Base-by-base conservation (phyloP, 2,113 vertebrate genomes). In the Atherinomorus stipes region DNA sequence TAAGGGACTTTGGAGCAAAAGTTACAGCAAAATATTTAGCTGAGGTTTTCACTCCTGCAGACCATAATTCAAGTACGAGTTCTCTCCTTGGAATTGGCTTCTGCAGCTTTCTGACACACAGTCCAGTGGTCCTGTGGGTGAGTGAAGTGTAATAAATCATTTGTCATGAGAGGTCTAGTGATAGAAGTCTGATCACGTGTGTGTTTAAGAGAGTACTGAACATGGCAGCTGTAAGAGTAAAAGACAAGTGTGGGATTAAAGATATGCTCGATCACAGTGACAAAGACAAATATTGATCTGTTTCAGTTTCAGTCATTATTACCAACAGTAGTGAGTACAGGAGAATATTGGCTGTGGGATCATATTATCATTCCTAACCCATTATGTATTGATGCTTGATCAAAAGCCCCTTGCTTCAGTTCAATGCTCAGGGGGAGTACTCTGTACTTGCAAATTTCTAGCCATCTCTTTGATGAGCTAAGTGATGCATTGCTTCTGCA, bases 221-320 rank as follows among this genome's bases (percentile, higher is more conserved):
- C 44, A 44, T n/a, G 40, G 49, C 15, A 12, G n/a, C 50, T 59
- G 7, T 19, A 49, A 19, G 28, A 52, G 69, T 56, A 22, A 50
- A 54, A 76, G 21, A 19, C 3, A 25, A 62, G 25, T 58, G 53
- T 71, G 53, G 37, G 69, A 80, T 42, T 31, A 11, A 28, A 71
- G 31, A 47, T 49, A 31, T 34, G 44, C 21, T 44, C 61, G 52
- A 50, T 81, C 62, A 86, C 74, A 74, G 60, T 44, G 58, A 71
- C 23, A 47, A 45, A 59, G 26, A 42, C 25, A 31, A 57, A 78
- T 71, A 82, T 47, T 72, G 74, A 88, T 61, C 56, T 34, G 25
- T 34, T 72, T 76, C 42, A 50, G 25, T 53, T 54, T 7, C 4
- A 54, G 44, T 64, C 56, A 58, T 64, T 37, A 34, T 37, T 26